Evolutionary conservation across 1,140 invertebrate genomes (phyloP), one percentile per base, ranked within the genome.

Genomic region (Limonius californicus): DNA sequence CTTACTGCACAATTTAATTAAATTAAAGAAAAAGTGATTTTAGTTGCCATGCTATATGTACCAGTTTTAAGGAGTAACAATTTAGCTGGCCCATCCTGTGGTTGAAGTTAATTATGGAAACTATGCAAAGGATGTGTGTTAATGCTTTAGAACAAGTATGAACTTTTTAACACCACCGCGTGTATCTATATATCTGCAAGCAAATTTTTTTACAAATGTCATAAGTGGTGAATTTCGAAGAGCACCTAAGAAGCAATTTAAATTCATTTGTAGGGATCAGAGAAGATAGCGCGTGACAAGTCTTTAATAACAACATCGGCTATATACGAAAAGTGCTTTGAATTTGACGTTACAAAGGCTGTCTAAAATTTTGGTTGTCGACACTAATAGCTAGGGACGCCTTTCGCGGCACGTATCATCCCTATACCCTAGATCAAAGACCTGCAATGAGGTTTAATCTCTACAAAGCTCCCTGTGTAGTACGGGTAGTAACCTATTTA

Each of bases 391-490:
- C 45, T 18, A 50, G 45, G 45, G 45, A 50, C 45, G 45, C 20
- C 3, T 7, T 12, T 50, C 20, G 15, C 20, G 20, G 15, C 45
- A 50, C 45, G 45, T 50, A 50, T 50, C 45, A 50, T 50, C 45
- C 45, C 45, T 50, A 9, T 50, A 50, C 16, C 14, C 16, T 50
- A 50, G 45, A 50, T 50, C 45, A 50, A 50, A 50, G 45, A 50
- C 45, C 20, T 50, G 45, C 45, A 50, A 50, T 50, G 16, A 50
- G 45, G 45, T 50, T 50, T 50, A 50, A 50, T 50, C 45, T 50
- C 45, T 50, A 50, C 45, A 50, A 50, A 50, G 45, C 16, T 19
- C 45, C 45, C 20, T 21, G 7, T 50, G 20, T 50, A 18, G 45
- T 50, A 19, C 7, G 45, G 14, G 7, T 50, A 19, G 16, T 50